Percentiles rank a stretch among this genome's conserved stretches.
These are phyloP conservation scores for Brachionus rotundiformis DNA, from an alignment of 1,140 invertebrate species.

Conservation along the genomic window DNA sequence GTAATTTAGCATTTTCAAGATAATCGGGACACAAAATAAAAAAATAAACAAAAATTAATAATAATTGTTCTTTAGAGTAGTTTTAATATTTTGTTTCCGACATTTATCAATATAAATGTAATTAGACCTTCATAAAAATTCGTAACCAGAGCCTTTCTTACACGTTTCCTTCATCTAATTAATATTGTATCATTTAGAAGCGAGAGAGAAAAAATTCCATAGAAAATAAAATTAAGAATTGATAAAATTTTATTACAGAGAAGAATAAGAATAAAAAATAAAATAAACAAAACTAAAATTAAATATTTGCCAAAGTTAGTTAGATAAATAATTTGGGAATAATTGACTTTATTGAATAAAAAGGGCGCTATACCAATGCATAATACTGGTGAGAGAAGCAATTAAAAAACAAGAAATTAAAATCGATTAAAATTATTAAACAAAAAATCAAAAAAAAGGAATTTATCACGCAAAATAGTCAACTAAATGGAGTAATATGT, in stretches of 20 bases:
- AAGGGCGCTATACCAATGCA: background rate
- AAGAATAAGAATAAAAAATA: too few species aligned
- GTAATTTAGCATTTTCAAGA: background rate
- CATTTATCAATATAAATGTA: background rate
- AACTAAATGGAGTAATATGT: background rate
- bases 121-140: background rate
- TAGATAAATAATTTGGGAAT: background rate
- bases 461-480: background rate
- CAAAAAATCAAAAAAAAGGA: background rate
- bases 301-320: constrained; percentile 6
- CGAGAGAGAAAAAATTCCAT: too few species aligned
- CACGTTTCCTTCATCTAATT: background rate
- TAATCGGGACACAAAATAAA: background rate
- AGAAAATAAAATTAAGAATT: too few species aligned
- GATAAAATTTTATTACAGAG: too few species aligned
- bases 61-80: background rate
- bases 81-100: background rate
- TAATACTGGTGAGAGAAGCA: background rate
- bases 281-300: background rate
- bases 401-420: background rate
- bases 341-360: background rate
- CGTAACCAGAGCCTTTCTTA: background rate
- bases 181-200: background rate
- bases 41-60: background rate
- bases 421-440: constrained; percentile 1